Conservation (phyloP, 2,113 vertebrate species). For the Boulengeromyrus knoepffleri region DNA sequence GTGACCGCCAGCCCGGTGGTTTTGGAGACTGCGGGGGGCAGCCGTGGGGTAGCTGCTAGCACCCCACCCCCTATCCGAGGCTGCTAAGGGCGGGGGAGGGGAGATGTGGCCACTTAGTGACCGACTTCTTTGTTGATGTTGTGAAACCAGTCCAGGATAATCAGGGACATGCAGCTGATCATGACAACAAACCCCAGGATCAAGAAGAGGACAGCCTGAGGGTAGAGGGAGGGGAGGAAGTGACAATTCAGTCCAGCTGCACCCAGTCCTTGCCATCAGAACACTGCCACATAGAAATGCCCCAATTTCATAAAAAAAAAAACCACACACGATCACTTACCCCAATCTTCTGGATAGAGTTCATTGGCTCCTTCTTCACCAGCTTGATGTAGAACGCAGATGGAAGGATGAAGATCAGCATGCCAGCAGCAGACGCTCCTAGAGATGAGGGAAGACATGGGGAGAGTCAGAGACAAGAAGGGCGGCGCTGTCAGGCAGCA, state of each 20-base stretch:
- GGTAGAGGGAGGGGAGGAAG: slow-evolving; percentile 21
- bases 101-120: slow-evolving; percentile 42
- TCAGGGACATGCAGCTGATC: slow-evolving; percentile 80
- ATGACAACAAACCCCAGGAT: slow-evolving; percentile 79
- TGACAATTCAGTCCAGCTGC: not conserved
- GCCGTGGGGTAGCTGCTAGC: not conserved
- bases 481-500: not conserved
- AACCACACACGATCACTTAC: slow-evolving; percentile 53
- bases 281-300: too few relatives aligned
- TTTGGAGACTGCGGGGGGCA: not conserved
- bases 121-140: slow-evolving; percentile 36
- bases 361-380: slow-evolving; percentile 91
- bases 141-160: slow-evolving; percentile 81
- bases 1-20: not conserved
- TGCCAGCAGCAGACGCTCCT: slow-evolving; percentile 92
- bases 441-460: not conserved
- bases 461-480: not conserved
- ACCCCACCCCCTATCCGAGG: not conserved
- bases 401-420: slow-evolving; percentile 96
- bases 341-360: slow-evolving; percentile 90
- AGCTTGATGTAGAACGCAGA: slow-evolving; percentile 95
- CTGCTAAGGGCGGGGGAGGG: slow-evolving; percentile 1
- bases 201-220: slow-evolving; percentile 80
- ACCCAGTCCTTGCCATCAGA: not conserved
- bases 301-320: not conserved